These are phyloP conservation scores for Ichneumoninae sp. DNA, from an alignment of 2,888 invertebrate genomes.

Conservation along the genomic window DNA sequence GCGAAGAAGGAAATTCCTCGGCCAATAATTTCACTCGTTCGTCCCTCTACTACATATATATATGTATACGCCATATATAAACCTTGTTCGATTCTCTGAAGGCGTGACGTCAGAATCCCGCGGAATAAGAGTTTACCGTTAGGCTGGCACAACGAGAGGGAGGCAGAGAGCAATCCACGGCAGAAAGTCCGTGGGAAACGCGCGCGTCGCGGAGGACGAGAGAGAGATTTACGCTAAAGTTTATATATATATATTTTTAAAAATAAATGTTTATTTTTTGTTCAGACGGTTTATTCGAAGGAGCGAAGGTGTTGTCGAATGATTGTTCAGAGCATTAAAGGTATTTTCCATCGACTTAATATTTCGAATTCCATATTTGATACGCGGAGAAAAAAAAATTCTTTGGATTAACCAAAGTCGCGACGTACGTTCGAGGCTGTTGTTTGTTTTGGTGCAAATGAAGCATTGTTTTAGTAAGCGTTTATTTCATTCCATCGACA, in stretches of 20 bases:
- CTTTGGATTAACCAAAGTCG: too few species aligned
- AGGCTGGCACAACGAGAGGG: constrained; percentile 42
- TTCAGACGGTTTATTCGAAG: background rate
- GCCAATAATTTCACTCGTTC: constrained; percentile 54
- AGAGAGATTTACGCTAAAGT: constrained; percentile 31
- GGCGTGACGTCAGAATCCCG: constrained; percentile 58
- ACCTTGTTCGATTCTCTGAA: constrained; percentile 54
- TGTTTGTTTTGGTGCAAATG: too few species aligned
- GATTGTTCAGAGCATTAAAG: too few species aligned
- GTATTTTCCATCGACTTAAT: too few species aligned
- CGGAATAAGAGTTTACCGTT: constrained; percentile 63
- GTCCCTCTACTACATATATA: background rate
- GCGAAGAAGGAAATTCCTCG: constrained; percentile 45
- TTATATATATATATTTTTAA: constrained; percentile 5
- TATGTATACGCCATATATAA: background rate
- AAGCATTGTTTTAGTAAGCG: too few species aligned
- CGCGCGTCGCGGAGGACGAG: constrained; percentile 21
- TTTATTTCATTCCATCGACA: too few species aligned
- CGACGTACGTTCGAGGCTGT: too few species aligned
- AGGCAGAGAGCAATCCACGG: constrained; percentile 31
- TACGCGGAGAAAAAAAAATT: too few species aligned
- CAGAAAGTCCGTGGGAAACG: constrained; percentile 59
- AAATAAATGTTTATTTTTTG: background rate
- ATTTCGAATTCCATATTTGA: too few species aligned
- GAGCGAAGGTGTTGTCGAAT: too few species aligned